Conservation (phyloP, 2,888 invertebrate species). For the Amphipoea oculea region DNA sequence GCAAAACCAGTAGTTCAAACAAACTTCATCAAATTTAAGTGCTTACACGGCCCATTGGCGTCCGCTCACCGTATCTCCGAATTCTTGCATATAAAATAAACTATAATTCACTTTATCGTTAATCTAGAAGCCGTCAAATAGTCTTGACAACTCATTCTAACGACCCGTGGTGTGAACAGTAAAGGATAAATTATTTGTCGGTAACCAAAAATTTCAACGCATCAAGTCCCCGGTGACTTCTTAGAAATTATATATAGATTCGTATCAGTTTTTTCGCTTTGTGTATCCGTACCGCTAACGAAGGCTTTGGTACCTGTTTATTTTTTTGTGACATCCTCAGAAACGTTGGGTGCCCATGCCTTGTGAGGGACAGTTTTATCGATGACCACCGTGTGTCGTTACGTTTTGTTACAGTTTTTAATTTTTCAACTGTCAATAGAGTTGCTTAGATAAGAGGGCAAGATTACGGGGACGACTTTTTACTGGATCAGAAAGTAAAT, state of each 20-base stretch:
- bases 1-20: conserved; percentile 63
- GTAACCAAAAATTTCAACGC: conserved; percentile 82
- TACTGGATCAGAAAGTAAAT: neutral
- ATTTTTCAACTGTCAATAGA: conserved; percentile 70
- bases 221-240: conserved; percentile 81
- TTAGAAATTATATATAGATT: conserved; percentile 87
- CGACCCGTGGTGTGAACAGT: conserved; percentile 86
- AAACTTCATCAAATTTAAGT: conserved; percentile 72
- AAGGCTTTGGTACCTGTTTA: conserved; percentile 84
- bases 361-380: conserved; percentile 85
- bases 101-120: conserved; percentile 83
- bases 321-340: conserved; percentile 79
- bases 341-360: conserved; percentile 78
- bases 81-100: conserved; percentile 84
- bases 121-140: conserved; percentile 79
- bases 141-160: conserved; percentile 86
- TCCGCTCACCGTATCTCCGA: conserved; percentile 78
- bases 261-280: conserved; percentile 85
- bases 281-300: conserved; percentile 86
- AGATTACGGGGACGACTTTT: conserved; percentile 24
- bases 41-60: conserved; percentile 82
- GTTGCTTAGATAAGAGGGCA: conserved; percentile 35
- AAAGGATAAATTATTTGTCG: conserved; percentile 84
- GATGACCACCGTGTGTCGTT: conserved; percentile 86
- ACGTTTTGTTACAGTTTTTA: conserved; percentile 77